Evolutionary conservation across 2,888 invertebrate species (phyloP).

Genomic region (Pseudococcus jackbeardsleyi): DNA sequence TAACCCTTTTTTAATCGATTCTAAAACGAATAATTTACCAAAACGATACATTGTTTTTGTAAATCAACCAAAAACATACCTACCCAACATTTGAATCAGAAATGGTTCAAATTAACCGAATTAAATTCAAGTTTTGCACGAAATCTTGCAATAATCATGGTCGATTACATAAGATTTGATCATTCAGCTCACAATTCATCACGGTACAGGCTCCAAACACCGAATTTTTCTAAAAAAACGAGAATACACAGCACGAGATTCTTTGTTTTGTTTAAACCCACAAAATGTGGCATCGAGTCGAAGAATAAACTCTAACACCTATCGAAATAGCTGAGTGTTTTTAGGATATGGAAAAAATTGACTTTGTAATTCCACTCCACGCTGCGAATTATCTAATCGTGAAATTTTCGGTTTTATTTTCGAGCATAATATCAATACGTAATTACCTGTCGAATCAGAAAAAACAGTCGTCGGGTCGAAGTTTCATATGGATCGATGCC

Average conservation of each 20-base stretch:
- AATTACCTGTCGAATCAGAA: conserved; percentile 59
- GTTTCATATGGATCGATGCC: conserved; percentile 35
- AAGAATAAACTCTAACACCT: not conserved
- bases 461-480: conserved; percentile 21
- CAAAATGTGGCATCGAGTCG: not conserved
- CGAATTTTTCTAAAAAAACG: not conserved
- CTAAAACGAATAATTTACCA: too few relatives aligned
- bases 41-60: too few relatives aligned
- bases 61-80: too few relatives aligned
- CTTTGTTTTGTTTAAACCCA: not conserved
- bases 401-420: not conserved
- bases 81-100: too few relatives aligned
- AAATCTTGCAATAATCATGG: too few relatives aligned
- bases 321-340: not conserved
- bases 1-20: too few relatives aligned
- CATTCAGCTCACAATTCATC: too few relatives aligned
- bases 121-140: too few relatives aligned
- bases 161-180: too few relatives aligned
- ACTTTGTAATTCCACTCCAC: not conserved
- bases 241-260: not conserved
- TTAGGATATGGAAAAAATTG: not conserved
- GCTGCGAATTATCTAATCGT: not conserved
- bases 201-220: too few relatives aligned
- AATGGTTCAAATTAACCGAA: too few relatives aligned
- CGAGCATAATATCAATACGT: not conserved